Conservation (phyloP, 1,140 invertebrate genomes). For the Procambarus virginalis region DNA sequence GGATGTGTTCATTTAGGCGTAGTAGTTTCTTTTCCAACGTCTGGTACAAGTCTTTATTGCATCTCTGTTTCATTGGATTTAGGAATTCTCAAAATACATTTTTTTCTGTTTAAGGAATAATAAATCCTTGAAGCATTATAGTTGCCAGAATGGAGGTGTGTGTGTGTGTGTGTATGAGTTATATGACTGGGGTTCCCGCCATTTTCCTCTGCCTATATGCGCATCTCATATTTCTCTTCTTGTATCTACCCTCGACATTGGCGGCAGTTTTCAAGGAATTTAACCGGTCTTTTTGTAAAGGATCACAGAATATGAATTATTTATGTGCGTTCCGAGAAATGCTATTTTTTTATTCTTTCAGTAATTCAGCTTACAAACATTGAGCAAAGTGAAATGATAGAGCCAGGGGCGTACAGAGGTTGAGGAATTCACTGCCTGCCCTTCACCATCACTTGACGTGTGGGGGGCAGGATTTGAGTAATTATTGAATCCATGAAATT, state of each 20-base stretch:
- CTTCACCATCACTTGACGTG: no score
- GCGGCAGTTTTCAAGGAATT: conserved; percentile 2
- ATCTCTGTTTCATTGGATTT: background rate
- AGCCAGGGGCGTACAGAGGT: no score
- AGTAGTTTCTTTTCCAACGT: background rate
- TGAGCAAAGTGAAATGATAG: no score
- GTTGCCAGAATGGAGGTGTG: background rate
- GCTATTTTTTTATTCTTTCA: no score
- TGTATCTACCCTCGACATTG: background rate
- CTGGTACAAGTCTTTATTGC: background rate
- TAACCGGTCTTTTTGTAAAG: background rate
- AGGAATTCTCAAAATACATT: background rate
- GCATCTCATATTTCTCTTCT: background rate
- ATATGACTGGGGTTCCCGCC: background rate
- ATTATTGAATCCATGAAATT: no score
- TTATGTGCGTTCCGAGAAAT: no score
- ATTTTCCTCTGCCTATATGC: background rate
- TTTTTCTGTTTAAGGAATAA: background rate
- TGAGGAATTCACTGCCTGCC: no score
- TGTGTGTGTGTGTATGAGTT: background rate
- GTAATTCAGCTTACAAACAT: no score
- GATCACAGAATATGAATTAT: background rate
- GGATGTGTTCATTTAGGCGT: no score
- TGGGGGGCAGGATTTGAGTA: no score
- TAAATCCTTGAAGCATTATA: background rate